phyloP scores from a whole-genome alignment of 2,888 invertebrate species.

The Eustalomyia histrio region DNA sequence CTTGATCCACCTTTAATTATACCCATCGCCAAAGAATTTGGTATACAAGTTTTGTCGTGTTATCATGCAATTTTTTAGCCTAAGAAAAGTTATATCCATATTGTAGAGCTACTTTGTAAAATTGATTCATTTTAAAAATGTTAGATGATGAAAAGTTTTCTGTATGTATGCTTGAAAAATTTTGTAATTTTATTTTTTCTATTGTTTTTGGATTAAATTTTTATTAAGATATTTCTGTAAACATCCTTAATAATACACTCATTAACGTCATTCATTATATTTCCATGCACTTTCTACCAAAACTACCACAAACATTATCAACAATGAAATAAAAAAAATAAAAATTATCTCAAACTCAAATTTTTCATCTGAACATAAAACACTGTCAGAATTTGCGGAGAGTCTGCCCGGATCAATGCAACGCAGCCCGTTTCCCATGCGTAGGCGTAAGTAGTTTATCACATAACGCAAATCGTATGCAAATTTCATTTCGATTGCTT shows the following conservation, averaged over 20 bases:
- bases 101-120: no score
- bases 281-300: slow-evolving; percentile 66
- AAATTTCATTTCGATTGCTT: slow-evolving; percentile 38
- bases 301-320: slow-evolving; percentile 31
- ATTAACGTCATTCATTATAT: slow-evolving; percentile 66
- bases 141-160: no score
- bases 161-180: no score
- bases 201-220: no score
- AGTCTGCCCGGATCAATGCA: slow-evolving; percentile 91
- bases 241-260: slow-evolving; percentile 33
- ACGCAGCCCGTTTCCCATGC: slow-evolving; percentile 90
- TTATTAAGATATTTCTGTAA: slow-evolving; percentile 18
- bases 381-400: slow-evolving; percentile 88
- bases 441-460: slow-evolving; percentile 87
- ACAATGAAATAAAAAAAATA: slow-evolving; percentile 25
- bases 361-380: slow-evolving; percentile 44
- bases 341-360: slow-evolving; percentile 32
- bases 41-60: no score
- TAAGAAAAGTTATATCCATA: no score
- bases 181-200: no score
- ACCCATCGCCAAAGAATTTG: no score
- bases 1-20: no score
- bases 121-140: no score
- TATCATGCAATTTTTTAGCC: no score
- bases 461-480: slow-evolving; percentile 45